These are phyloP conservation scores for Cotesia congregata DNA, from an alignment of 2,888 invertebrate species.

Conservation along the genomic window DNA sequence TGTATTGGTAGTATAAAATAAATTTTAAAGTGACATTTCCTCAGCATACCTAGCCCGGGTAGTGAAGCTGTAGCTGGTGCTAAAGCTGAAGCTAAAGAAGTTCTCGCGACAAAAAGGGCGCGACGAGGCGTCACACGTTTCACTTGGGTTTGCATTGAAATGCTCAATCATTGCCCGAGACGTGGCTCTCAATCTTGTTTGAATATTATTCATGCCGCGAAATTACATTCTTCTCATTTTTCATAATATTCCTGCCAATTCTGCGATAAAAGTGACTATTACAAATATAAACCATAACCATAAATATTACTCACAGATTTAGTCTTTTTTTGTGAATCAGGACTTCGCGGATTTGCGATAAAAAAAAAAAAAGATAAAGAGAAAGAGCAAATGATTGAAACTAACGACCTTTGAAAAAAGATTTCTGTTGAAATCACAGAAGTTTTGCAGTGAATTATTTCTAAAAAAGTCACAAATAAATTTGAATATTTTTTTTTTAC, in stretches of 20 bases:
- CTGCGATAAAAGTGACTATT: not conserved
- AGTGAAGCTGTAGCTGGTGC: not conserved
- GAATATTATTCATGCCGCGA: constrained; percentile 15
- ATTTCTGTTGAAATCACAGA: too few relatives aligned
- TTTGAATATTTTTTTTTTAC: too few relatives aligned
- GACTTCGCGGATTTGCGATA: not conserved
- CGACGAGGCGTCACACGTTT: constrained; percentile 10
- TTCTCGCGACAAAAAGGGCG: not conserved
- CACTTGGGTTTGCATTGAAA: constrained; percentile 22
- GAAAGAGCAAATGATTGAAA: too few relatives aligned
- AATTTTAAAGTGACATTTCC: constrained; percentile 27
- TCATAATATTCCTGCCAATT: constrained; percentile 6
- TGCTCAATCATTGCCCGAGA: constrained; percentile 23
- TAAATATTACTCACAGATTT: not conserved
- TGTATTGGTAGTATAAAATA: not conserved
- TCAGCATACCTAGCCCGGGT: not conserved
- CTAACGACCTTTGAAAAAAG: too few relatives aligned
- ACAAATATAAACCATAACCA: not conserved
- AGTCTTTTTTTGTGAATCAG: not conserved
- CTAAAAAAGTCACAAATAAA: too few relatives aligned
- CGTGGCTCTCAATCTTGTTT: constrained; percentile 19
- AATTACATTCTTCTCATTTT: constrained; percentile 15
- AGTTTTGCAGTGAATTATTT: too few relatives aligned
- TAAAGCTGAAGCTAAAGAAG: constrained; percentile 14
- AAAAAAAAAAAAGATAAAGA: not conserved